phyloP scores from a whole-genome alignment of 2,888 invertebrate genomes.

The Thera obeliscata region DNA sequence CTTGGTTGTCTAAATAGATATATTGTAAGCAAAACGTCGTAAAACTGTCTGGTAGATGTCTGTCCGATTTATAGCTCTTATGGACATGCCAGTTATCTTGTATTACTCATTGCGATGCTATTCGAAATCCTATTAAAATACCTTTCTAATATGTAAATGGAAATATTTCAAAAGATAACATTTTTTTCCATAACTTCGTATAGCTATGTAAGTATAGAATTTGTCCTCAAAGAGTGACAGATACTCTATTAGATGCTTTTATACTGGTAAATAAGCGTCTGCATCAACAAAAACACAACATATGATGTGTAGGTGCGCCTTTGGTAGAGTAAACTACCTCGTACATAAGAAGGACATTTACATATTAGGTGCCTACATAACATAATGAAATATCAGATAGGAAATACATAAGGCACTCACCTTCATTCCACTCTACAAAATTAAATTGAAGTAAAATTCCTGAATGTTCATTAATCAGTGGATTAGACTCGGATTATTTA shows the following conservation, averaged over 20 bases:
- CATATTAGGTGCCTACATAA: no score
- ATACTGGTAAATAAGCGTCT: no score
- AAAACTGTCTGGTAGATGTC: constrained; percentile 70
- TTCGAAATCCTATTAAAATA: constrained; percentile 24
- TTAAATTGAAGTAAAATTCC: constrained; percentile 61
- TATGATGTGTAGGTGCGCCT: no score
- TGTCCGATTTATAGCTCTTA: constrained; percentile 65
- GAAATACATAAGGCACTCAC: not conserved
- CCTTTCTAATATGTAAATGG: constrained; percentile 20
- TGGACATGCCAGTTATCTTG: constrained; percentile 46
- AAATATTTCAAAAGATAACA: not conserved
- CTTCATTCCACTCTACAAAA: constrained; percentile 52
- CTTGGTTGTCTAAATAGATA: constrained; percentile 56
- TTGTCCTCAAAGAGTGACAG: no score
- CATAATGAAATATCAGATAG: no score
- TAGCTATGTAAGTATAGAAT: no score
- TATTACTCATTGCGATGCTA: constrained; percentile 30
- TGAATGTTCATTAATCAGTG: constrained; percentile 79
- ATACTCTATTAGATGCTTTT: no score
- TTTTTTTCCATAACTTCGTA: no score
- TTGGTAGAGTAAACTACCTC: no score
- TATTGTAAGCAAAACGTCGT: constrained; percentile 69
- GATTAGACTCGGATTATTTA: constrained; percentile 82
- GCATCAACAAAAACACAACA: no score
- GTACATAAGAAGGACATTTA: no score